Conservation (phyloP, 2,797 vertebrate species). For the Onychomys torridus region DNA sequence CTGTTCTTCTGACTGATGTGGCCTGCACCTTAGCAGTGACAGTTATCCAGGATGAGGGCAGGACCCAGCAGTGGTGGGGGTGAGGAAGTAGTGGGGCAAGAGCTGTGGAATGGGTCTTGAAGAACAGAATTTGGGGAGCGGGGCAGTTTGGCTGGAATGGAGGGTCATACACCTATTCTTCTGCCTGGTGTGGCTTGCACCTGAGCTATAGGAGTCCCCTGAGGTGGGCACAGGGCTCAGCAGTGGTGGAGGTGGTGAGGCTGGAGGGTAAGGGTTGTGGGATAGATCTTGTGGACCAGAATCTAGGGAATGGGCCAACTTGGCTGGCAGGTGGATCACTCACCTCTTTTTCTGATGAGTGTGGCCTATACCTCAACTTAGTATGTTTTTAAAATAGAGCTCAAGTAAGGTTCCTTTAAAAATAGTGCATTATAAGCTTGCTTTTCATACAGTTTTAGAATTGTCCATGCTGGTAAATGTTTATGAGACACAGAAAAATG, state of each 20-base stretch:
- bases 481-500: neutral
- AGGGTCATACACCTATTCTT: neutral
- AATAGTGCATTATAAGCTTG: neutral
- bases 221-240: neutral
- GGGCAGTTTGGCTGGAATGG: neutral
- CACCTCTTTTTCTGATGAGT: neutral
- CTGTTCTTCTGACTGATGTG: too few species aligned
- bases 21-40: neutral
- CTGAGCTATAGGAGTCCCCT: neutral
- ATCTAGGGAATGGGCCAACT: neutral
- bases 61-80: neutral
- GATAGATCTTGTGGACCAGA: neutral
- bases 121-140: neutral
- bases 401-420: neutral
- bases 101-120: neutral
- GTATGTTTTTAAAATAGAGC: neutral
- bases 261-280: neutral
- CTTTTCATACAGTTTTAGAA: neutral
- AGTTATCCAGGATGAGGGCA: neutral
- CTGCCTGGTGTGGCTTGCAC: neutral
- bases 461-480: neutral
- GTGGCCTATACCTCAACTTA: neutral
- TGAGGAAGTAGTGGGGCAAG: neutral
- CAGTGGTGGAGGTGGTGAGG: neutral
- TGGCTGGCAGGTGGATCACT: neutral